Base-by-base conservation (phyloP, 2,888 invertebrate species). In the Petrolisthes manimaculis region DNA sequence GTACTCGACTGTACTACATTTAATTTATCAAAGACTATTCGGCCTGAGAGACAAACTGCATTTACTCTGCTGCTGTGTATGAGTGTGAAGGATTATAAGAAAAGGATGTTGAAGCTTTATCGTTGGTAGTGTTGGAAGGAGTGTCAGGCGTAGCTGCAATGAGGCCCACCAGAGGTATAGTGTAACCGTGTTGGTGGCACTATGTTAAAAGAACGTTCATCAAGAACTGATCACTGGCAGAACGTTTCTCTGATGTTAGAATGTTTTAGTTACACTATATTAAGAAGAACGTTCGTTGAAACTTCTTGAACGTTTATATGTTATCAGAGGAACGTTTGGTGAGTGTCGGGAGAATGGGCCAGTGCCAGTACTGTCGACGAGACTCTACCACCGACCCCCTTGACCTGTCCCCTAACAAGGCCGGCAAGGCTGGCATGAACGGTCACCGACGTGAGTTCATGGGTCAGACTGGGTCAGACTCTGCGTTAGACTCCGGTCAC, bases 311-410 rank as follows among this genome's bases (percentile, higher is more conserved):
- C 78, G 18, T 18, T n/a, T 56, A 53, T 24, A 74, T 21, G 74
- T 9, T 8, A 24, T 9, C 9, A 61, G 61, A 61, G 18, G 61
- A 61, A 18, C 61, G 61, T 69, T 24, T 78, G 24, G 84, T 55
- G 53, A 53, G 71, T 37, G 37, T 6, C n/a, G 24, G 51, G 53
- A 86, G 54, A n/a, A 88, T 88, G 88, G 88, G 88, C 75, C 88
- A 88, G 81, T 88, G 88, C n/a, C 88, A 88, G 81, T 88, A 84
- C 81, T 88, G 88, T 54, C 84, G 84, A 54, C 71, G 84, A 12
- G 53, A 71, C 75, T 81, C 84, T 5, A 82, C 81, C 21, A 24
- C 82, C 4, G 86, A 87, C 67, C 77, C 84, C 6, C 9, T 61
- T 12, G 71, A 71, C 71, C 21, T 75, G 24, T 54, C 78, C 51